Conservation (phyloP, 1,140 invertebrate genomes). For the Brachionus paranguensis region DNA sequence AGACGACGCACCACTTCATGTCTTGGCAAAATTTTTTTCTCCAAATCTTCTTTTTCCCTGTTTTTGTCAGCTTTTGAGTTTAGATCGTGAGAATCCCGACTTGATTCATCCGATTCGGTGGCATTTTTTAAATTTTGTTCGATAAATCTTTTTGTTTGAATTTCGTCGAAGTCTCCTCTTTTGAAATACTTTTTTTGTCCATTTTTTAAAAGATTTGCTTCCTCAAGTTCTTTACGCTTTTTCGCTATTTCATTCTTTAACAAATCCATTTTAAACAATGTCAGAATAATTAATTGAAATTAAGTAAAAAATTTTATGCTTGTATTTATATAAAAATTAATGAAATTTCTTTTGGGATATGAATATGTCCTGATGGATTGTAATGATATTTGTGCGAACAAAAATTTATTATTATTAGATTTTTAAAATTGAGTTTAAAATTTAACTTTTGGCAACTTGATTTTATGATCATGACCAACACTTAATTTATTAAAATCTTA, state of each 20-base stretch:
- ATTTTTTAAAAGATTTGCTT: constrained; percentile 5
- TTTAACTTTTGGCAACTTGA: neutral
- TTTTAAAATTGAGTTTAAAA: neutral
- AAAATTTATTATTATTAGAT: no score
- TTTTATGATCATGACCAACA: no score
- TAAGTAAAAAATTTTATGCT: neutral
- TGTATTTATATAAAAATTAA: neutral
- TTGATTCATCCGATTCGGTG: neutral
- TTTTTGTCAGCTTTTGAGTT: neutral
- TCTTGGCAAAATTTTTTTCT: constrained; percentile 25
- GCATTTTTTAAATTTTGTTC: neutral
- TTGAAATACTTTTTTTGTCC: constrained; percentile 37
- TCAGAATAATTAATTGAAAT: neutral
- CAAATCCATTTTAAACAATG: constrained; percentile 30
- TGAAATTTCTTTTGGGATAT: neutral
- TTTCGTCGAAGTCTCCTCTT: constrained; percentile 25
- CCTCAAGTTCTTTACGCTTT: constrained; percentile 31
- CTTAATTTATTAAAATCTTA: no score
- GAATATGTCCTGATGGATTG: neutral
- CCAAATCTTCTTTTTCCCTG: constrained; percentile 8
- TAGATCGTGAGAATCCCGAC: neutral
- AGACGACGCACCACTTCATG: constrained; percentile 68
- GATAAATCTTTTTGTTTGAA: neutral
- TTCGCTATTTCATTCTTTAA: constrained; percentile 28
- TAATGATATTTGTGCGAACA: neutral